Evolutionary conservation across 2,113 vertebrate species (phyloP), one percentile per base, ranked within the genome.

Genomic region (Suricata suricatta): DNA sequence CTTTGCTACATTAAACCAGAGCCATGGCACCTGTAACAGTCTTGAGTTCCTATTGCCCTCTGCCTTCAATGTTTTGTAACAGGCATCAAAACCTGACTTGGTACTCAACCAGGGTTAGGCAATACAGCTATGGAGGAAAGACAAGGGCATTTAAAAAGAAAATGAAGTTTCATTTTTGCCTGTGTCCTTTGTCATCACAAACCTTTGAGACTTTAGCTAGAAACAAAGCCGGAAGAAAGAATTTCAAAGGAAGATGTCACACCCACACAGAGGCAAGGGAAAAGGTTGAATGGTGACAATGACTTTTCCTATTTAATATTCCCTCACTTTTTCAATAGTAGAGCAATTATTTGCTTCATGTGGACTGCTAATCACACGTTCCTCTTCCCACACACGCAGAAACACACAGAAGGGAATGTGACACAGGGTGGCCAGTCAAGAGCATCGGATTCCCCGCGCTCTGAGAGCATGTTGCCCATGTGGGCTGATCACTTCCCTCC

Each of bases 181-280:
- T 54, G 13, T 80, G 72, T 10, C 3, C 41, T 72, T 90, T 7
- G 21, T 69, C 47, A 47, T 0, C 50, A 12, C n/a, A 79, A 80
- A 92, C 63, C 54, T 29, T 88, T n/a, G 44, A 86, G 47, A 88
- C 72, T 17, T 41, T 54, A 38, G 17, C 33, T 71, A 83, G 54
- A 95, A 86, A 21, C 10, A 87, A 71, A 69, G 47, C 69, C 33
- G 10, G 41, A 86, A 97, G 27, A 23, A 86, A 97, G 27, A 23
- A 27, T 31, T 84, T 96, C 72, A 79, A 41, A 89, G 68, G 27
- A 63, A 92, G 72, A 50, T 60, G 25, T 38, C 21, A 33, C 21
- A 15, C 50, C 15, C 47, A 5, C 15, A 31, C 7, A 0, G n/a
- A 54, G 8, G 11, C n/a, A 54, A 92, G 27, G 23, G 64, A 60